These are phyloP conservation scores for Cephalotes varians DNA, from an alignment of 2,888 invertebrate species.

Conservation along the genomic window DNA sequence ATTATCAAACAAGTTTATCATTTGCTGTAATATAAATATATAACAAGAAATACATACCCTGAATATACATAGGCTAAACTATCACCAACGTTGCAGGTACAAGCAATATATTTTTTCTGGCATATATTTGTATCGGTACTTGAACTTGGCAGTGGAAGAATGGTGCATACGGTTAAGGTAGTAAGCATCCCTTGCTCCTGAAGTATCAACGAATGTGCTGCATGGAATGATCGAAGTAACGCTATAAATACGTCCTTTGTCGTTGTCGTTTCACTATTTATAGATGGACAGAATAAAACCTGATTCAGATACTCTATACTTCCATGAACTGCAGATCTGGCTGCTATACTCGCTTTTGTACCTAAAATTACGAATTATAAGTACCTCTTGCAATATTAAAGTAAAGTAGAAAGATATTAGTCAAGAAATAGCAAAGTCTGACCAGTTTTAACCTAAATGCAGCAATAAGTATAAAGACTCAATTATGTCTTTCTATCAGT, in stretches of 20 bases:
- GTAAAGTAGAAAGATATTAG: not conserved
- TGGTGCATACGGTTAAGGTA: slow-evolving; percentile 93
- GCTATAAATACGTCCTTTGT: slow-evolving; percentile 92
- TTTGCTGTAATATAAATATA: not conserved
- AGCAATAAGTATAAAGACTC: not conserved
- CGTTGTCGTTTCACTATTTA: slow-evolving; percentile 84
- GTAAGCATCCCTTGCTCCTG: slow-evolving; percentile 94
- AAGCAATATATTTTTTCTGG: slow-evolving; percentile 89
- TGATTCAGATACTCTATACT: slow-evolving; percentile 93
- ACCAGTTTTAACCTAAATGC: not conserved
- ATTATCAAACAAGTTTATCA: not conserved
- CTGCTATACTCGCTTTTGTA: slow-evolving; percentile 93
- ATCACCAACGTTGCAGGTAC: slow-evolving; percentile 96
- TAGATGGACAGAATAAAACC: slow-evolving; percentile 88
- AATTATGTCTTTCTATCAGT: not conserved
- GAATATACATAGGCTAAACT: slow-evolving; percentile 95
- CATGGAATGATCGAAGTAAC: slow-evolving; percentile 92
- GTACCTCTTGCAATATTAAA: not conserved
- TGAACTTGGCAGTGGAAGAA: slow-evolving; percentile 87
- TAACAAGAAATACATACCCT: slow-evolving; percentile 83
- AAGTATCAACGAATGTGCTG: slow-evolving; percentile 94
- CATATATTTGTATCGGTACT: slow-evolving; percentile 72
- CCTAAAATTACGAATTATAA: slow-evolving; percentile 82
- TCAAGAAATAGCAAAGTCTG: not conserved
- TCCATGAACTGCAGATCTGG: slow-evolving; percentile 95